Evolutionary conservation across 2,888 invertebrate species (phyloP).

Genomic region (Drosophila mimica): DNA sequence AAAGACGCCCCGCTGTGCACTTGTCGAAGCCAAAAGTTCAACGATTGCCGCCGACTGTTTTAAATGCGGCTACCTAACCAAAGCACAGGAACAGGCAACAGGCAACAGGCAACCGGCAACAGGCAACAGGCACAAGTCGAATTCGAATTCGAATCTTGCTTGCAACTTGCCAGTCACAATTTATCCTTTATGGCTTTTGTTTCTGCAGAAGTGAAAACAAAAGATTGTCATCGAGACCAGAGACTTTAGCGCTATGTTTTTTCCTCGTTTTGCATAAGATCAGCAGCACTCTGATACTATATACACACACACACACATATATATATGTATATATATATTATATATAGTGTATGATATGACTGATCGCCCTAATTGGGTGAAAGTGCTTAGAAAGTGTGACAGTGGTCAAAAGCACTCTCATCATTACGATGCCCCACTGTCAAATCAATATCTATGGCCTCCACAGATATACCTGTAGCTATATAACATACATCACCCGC

Average conservation of each 20-base stretch:
- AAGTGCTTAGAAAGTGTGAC: conserved; percentile 80
- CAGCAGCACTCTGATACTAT: conserved; percentile 44
- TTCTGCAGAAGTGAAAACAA: conserved; percentile 83
- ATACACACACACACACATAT: not conserved
- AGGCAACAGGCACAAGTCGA: conserved; percentile 29
- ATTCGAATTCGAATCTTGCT: conserved; percentile 5
- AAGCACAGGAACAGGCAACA: conserved; percentile 24
- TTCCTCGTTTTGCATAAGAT: conserved; percentile 65
- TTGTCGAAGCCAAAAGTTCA: conserved; percentile 82
- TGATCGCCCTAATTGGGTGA: conserved; percentile 75
- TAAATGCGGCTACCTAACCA: conserved; percentile 72
- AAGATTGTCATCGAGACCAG: conserved; percentile 80
- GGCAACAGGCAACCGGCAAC: conserved; percentile 19
- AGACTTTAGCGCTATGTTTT: conserved; percentile 2
- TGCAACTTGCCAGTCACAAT: conserved; percentile 62
- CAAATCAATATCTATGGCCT: conserved; percentile 78
- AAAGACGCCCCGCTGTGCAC: conserved; percentile 81
- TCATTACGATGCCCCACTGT: conserved; percentile 55
- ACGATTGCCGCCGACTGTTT: conserved; percentile 67
- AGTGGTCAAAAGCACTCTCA: conserved; percentile 51
- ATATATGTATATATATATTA: conserved; percentile 19
- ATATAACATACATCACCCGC: conserved; percentile 78
- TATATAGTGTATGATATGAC: conserved; percentile 41
- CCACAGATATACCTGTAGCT: conserved; percentile 68
- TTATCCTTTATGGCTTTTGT: conserved; percentile 79